Evolutionary conservation across 2,797 vertebrate genomes (phyloP), one percentile per base, ranked within the genome.

Genomic region (Sus cebifrons): DNA sequence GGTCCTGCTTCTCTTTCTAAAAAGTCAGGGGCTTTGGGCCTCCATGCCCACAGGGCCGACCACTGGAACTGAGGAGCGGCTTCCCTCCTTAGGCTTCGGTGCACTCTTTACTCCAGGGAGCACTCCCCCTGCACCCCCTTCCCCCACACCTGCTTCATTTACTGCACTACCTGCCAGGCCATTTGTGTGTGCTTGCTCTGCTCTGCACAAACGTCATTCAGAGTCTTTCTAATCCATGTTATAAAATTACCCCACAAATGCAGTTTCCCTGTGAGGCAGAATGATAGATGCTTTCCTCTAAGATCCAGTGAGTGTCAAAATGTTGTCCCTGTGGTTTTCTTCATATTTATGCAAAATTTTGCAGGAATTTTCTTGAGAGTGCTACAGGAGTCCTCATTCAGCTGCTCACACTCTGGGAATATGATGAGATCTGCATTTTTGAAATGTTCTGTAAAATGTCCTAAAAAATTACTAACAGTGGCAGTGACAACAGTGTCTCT

Each of bases 401-500:
- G 70, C 78, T 74, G 60, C 25, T 92, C 32, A 12, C 58, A 64
- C 84, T 78, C 89, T 75, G 52, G 71, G 82, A 95, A 86, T 36
- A 95, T 83, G 88, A 94, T 87, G 83, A 96, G 77, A 95, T 89
- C 73, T 85, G 56, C 86, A 82, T 92, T 96, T 97, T 87, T 90
- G 13, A 97, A 90, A 89, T 4, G 15, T 67, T 92, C 91, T 93
- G 77, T 68, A 94, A 85, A 90, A 93, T 86, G 85, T 97, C 87
- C 85, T 71, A 64, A 49, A 94, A 97, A 95, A 92, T 90, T 83
- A 88, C 74, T 83, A 40, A 36, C 79, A 85, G 75, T 60, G 36
- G 8, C 88, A 91, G 87, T 52, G 85, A 92, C 82, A 88, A 75
- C 64, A 25, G 11, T n/a, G 58, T 65, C 56, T 32, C 40, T 88